Base-by-base conservation (phyloP, 2,888 invertebrate genomes). In the Clostera curtula region DNA sequence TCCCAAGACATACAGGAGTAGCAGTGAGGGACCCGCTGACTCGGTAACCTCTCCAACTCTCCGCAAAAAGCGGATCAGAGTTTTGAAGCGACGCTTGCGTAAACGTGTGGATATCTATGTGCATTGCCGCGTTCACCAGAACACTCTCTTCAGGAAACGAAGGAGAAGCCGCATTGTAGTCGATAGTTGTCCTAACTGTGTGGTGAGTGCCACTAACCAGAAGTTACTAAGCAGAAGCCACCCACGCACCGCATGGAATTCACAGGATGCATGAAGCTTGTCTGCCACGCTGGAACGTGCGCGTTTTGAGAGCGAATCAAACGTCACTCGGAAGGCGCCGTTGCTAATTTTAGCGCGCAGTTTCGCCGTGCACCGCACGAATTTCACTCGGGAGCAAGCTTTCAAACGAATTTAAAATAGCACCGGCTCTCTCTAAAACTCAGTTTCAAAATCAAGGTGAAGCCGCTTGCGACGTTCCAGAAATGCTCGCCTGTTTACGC, bases 381-480 rank as follows among this genome's bases (percentile, higher is more conserved):
- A 77, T 76, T 77, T 76, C 80, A 57, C 71, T 59, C 62, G 58
- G 63, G 67, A 76, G 60, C 59, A 68, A 55, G 65, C 73, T 76
- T 74, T 72, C 65, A 49, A 60, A 57, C 61, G 52, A 70, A 74
- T 66, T 80, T 63, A 82, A 83, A 83, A 82, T 82, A 82, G 80
- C 77, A 59, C 68, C 54, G 60, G 50, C 67, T 60, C 62, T 59
- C 56, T 52, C 62, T 66, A 63, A 74, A 72, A 69, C 60, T 66
- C 71, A 68, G 56, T 68, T 79, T 83, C 80, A 82, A 83, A 82
- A 82, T 82, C 83, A 82, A 82, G 83, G 83, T 82, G 79, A 82
- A 61, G 70, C 54, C 65, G 63, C 66, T 67, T 69, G 62, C 55
- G 72, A 59, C 75, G 68, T 77, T 80, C 69, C 68, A 67, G 74